Base-by-base conservation (phyloP, 2,797 vertebrate genomes). In the Bucorvus abyssinicus region DNA sequence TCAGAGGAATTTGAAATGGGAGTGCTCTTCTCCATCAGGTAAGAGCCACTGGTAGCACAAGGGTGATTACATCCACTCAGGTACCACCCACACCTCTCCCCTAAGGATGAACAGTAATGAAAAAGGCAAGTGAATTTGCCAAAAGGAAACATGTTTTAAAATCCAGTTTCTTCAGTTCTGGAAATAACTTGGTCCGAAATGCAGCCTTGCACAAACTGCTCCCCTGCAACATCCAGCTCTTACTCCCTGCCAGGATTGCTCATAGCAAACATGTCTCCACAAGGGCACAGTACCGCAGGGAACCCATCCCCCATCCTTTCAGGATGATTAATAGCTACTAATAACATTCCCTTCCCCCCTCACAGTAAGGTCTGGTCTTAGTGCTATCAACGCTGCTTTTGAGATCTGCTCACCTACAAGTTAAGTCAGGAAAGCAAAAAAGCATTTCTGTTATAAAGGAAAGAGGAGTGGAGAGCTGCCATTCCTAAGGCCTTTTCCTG, bases 271-370 rank as follows among this genome's bases (percentile, higher is more conserved):
- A 9, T 38, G 90, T 45, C 84, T 84, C 81, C 53, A 87, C 93
- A 95, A 81, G 68, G 68, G 71, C 59, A 59, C 3, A 0, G 52
- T 32, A 56, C 29, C 0, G 6, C 49, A 57, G 45, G 24, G 64
- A 90, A 89, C 36, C 52, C 84, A 77, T 22, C 56, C 89, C 61
- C 91, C 86, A 73, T 12, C 57, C 77, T 75, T 89, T 77, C 60
- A 75, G 75, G 50, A 92, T 93, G 81, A 94, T 93, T 92, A 89
- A 95, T 42, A 75, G 81, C 78, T 68, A 44, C 71, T 74, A 90
- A 60, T 71, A 86, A 96, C 5, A 12, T 27, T 84, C 81, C 64
- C 71, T 77, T 63, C 59, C 70, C 23, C 47, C 63, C 36, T 67
- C 0, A 0, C 61, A 44, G 59, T 36, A 70, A 59, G 59, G 23